Evolutionary conservation across 1,140 invertebrate species (phyloP).

Genomic region (Radopholus similis): DNA sequence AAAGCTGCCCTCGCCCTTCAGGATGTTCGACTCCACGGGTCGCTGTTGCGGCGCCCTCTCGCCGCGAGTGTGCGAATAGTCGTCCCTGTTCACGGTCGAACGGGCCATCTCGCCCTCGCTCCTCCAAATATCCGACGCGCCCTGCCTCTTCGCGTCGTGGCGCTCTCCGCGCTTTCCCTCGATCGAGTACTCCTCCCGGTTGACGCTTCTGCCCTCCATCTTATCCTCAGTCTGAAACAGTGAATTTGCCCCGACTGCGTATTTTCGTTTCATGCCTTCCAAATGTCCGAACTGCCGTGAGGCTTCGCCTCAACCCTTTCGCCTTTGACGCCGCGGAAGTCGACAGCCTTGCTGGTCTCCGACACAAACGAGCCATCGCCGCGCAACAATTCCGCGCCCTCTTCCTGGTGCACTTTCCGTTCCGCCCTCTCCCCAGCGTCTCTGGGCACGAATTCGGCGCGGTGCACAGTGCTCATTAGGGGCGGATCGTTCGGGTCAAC

Average conservation of each 20-base stretch:
- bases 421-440: background rate
- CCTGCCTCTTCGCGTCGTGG: background rate
- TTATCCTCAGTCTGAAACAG: background rate
- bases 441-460: background rate
- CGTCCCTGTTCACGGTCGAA: conserved; percentile 17
- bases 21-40: conserved; percentile 22
- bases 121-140: conserved; percentile 7
- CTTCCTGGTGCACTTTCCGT: background rate
- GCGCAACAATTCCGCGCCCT: background rate
- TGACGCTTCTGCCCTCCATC: conserved; percentile 1
- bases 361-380: conserved; percentile 22
- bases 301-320: conserved; percentile 23
- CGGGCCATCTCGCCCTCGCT: conserved; percentile 8
- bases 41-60: conserved; percentile 1
- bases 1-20: conserved; percentile 23
- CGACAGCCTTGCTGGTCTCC: conserved; percentile 10
- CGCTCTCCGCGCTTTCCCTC: conserved; percentile 18
- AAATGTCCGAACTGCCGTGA: conserved; percentile 18
- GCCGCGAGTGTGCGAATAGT: conserved; percentile 11
- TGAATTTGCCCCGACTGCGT: background rate
- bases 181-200: background rate
- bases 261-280: conserved; percentile 10
- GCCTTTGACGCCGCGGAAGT: conserved; percentile 15
- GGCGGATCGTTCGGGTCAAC: background rate
- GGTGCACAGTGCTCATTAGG: background rate